These are phyloP conservation scores for Eupeodes luniger DNA, from an alignment of 2,888 invertebrate species.

Conservation along the genomic window DNA sequence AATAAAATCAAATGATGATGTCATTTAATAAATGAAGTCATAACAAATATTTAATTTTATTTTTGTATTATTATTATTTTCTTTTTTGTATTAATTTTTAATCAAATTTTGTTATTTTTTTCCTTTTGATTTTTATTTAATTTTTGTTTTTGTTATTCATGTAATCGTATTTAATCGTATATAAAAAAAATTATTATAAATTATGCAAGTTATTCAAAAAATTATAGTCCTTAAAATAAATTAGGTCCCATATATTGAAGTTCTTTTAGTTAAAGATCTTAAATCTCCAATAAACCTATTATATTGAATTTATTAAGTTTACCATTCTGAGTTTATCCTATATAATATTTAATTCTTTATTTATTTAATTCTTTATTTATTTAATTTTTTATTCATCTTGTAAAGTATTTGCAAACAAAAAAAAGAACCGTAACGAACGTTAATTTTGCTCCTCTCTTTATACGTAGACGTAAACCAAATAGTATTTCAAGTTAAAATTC, in stretches of 20 bases:
- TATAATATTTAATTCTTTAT: background rate
- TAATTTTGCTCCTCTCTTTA: too few relatives aligned
- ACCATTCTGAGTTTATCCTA: background rate
- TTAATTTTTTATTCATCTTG: too few relatives aligned
- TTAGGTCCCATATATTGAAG: background rate
- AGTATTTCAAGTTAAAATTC: too few relatives aligned
- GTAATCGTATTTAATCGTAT: slow-evolving; percentile 40
- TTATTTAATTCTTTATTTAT: background rate
- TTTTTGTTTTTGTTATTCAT: slow-evolving; percentile 46
- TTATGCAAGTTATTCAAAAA: slow-evolving; percentile 19
- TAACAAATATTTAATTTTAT: background rate
- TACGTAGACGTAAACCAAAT: too few relatives aligned
- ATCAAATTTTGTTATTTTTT: slow-evolving; percentile 28
- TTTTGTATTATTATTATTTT: slow-evolving; percentile 6
- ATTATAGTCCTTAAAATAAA: background rate
- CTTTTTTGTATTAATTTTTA: slow-evolving; percentile 10
- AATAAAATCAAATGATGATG: slow-evolving; percentile 58
- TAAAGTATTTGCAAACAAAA: too few relatives aligned
- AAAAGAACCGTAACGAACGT: too few relatives aligned
- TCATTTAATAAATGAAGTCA: slow-evolving; percentile 36
- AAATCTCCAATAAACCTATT: background rate
- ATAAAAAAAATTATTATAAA: slow-evolving; percentile 13
- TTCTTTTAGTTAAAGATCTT: background rate
- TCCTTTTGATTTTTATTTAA: slow-evolving; percentile 9
- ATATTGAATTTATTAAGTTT: background rate